Base-by-base conservation (phyloP, 1,140 invertebrate species). In the Caenorhabditis brenneri region DNA sequence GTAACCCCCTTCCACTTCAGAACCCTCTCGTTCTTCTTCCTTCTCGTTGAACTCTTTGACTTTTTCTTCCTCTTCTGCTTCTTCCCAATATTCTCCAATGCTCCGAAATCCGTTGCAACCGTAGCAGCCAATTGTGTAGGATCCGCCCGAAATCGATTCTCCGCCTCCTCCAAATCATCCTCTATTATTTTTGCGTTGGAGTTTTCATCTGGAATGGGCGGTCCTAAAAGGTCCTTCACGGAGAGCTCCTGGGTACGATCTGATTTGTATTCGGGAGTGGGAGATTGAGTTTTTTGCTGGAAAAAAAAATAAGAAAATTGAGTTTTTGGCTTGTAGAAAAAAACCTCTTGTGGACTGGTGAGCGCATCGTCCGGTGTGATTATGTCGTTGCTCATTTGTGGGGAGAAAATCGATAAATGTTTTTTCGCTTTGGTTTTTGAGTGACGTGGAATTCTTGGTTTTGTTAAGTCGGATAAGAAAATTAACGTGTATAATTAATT, bases 1-100 rank as follows among this genome's bases (percentile, higher is more conserved):
- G 58, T 65, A 65, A 65, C 24, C 58, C 29, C 31, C 24, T 65
- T 65, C 58, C 58, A 65, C 24, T 10, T 65, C 58, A 65, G 36
- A 3, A 65, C 31, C 36, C 58, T 15, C 6, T 65, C 58, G 3
- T 22, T 6, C 7, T 65, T 19, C 10, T 19, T 65, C 6, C 12
- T 16, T 19, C 29, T 22, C 10, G 6, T 24, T 27, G 53, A 55
- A 27, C 24, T 55, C 24, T 55, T 27, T 29, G 22, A 16, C 19
- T 19, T 65, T 0, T 65, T 4, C 15, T 33, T 19, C 29, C 48
- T 51, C 12, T n/a, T n/a, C n/a, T n/a, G n/a, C n/a, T n/a, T n/a
- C n/a, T n/a, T n/a, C n/a, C n/a, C n/a, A n/a, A n/a, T n/a, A n/a
- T n/a, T n/a, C n/a, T n/a, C n/a, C n/a, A n/a, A n/a, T n/a, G n/a